phyloP scores from a whole-genome alignment of 2,797 vertebrate species.

The Pangasius djambal region DNA sequence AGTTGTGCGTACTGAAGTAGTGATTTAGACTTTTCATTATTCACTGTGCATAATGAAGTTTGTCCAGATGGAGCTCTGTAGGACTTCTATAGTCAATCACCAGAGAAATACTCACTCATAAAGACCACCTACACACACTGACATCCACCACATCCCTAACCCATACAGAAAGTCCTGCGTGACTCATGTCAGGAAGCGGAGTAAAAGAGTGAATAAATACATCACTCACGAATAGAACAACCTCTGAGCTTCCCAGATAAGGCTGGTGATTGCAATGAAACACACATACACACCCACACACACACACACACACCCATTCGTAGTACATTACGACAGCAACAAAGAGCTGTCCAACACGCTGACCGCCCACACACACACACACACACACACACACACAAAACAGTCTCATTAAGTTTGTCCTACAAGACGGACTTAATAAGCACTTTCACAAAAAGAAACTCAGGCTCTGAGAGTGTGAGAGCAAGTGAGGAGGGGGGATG shows the following conservation, averaged over 20 bases:
- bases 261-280: not conserved
- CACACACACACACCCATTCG: constrained; percentile 36
- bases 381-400: constrained; percentile 34
- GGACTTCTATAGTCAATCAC: not conserved
- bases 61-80: not conserved
- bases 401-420: constrained; percentile 44
- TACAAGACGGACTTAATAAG: constrained; percentile 72
- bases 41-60: not conserved
- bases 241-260: constrained; percentile 7
- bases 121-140: not conserved
- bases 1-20: not conserved
- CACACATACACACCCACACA: constrained; percentile 30
- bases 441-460: constrained; percentile 67
- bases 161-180: not conserved
- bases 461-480: constrained; percentile 50
- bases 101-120: not conserved
- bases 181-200: not conserved
- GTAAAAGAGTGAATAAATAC: constrained; percentile 13
- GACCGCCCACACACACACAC: constrained; percentile 31
- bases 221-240: constrained; percentile 15
- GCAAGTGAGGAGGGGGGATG: constrained; percentile 54
- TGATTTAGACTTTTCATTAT: not conserved
- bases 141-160: not conserved
- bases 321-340: constrained; percentile 43
- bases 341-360: constrained; percentile 28